phyloP scores from a whole-genome alignment of 1,140 invertebrate species.

The Acromyrmex heyeri region DNA sequence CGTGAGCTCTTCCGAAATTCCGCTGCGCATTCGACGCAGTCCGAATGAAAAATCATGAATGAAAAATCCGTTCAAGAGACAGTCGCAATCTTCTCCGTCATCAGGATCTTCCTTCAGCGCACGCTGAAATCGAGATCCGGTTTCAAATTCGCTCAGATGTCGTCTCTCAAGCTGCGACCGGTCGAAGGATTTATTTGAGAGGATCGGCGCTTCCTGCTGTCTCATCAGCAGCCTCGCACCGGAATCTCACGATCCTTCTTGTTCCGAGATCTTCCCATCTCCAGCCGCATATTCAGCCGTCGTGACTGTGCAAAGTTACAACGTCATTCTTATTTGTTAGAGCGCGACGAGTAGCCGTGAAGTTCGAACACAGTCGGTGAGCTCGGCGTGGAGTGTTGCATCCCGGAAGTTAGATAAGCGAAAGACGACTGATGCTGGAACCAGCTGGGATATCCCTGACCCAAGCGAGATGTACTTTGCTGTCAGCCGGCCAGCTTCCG shows the following conservation, averaged over 20 bases:
- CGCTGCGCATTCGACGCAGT: constrained; percentile 15
- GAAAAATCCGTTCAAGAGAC: constrained; percentile 51
- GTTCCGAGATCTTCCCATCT: constrained; percentile 9
- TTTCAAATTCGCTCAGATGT: constrained; percentile 43
- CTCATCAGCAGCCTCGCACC: constrained; percentile 31
- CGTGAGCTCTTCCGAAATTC: constrained; percentile 58
- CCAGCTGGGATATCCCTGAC: constrained; percentile 22
- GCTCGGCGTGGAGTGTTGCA: constrained; percentile 19
- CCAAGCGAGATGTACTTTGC: background rate
- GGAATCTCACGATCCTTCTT: constrained; percentile 18
- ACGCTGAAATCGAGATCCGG: constrained; percentile 26
- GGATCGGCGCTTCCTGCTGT: constrained; percentile 42
- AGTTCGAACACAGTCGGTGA: constrained; percentile 39
- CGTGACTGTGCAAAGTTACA: constrained; percentile 24
- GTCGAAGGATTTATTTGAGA: constrained; percentile 45
- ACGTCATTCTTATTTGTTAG: constrained; percentile 42
- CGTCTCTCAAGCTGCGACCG: background rate
- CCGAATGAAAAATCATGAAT: constrained; percentile 62
- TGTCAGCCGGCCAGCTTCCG: background rate
- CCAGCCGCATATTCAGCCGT: background rate
- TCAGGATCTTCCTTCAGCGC: constrained; percentile 48
- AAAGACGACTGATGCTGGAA: constrained; percentile 41
- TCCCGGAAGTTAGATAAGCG: constrained; percentile 45
- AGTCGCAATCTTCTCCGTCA: constrained; percentile 54
- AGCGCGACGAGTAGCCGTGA: background rate